Evolutionary conservation across 2,113 vertebrate genomes (phyloP).

Genomic region (Lepus americanus): DNA sequence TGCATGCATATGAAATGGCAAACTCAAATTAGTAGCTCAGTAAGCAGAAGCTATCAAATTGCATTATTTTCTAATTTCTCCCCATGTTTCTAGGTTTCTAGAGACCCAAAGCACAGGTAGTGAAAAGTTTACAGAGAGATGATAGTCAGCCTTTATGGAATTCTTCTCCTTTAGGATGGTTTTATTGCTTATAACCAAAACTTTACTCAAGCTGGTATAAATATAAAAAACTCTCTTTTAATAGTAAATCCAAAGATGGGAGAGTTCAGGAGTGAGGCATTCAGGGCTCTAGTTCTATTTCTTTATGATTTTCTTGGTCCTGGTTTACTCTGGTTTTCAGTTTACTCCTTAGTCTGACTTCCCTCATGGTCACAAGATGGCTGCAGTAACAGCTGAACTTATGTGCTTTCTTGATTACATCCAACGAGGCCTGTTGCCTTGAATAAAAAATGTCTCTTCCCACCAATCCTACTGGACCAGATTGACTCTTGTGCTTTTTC

Average conservation of each 20-base stretch:
- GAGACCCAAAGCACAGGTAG: not conserved
- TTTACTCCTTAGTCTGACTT: not conserved
- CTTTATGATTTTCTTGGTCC: not conserved
- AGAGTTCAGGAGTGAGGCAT: not conserved
- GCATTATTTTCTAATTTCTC: not conserved
- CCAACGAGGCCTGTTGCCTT: not conserved
- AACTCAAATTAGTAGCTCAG: not conserved
- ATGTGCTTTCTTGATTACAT: not conserved
- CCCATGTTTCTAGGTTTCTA: not conserved
- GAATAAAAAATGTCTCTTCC: not conserved
- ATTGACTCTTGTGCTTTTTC: not conserved
- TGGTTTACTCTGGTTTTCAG: not conserved
- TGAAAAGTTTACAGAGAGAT: not conserved
- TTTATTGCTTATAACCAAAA: constrained; percentile 24
- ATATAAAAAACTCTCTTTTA: not conserved
- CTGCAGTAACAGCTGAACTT: not conserved
- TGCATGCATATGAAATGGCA: not conserved
- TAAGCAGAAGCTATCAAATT: not conserved
- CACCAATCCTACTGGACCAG: not conserved
- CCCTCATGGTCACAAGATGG: not conserved
- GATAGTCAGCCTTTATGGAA: not conserved
- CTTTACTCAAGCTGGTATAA: not conserved
- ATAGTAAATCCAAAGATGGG: not conserved
- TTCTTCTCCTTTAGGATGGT: constrained; percentile 48
- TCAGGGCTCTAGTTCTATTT: not conserved